Evolutionary conservation across 2,888 invertebrate species (phyloP).

Genomic region (Amphimallon solstitiale): DNA sequence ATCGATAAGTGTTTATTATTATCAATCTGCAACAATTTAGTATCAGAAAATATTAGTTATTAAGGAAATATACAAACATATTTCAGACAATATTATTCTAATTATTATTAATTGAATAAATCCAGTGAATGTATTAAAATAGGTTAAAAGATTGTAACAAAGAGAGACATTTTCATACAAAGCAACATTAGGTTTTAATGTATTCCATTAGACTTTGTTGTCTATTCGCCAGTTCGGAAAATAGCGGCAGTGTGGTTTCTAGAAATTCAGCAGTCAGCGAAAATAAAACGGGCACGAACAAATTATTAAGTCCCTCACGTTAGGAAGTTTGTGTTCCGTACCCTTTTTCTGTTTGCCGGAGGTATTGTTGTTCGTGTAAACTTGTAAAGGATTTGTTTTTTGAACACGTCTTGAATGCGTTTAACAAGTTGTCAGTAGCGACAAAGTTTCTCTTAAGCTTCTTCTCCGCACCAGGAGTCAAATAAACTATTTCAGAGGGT

Average conservation of each 20-base stretch:
- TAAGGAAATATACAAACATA: too few relatives aligned
- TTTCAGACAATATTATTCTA: too few relatives aligned
- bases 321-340: conserved; percentile 33
- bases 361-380: conserved; percentile 45
- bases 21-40: too few relatives aligned
- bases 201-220: conserved; percentile 27
- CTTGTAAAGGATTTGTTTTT: conserved; percentile 50
- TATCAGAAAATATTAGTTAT: too few relatives aligned
- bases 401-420: conserved; percentile 46
- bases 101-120: too few relatives aligned
- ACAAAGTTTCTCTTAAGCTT: conserved; percentile 44
- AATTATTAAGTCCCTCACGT: conserved; percentile 43
- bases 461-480: conserved; percentile 34
- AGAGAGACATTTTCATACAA: not conserved
- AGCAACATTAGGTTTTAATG: conserved; percentile 17
- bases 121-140: too few relatives aligned
- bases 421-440: conserved; percentile 43
- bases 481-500: conserved; percentile 29
- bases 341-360: conserved; percentile 36
- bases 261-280: conserved; percentile 31
- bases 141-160: too few relatives aligned
- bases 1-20: too few relatives aligned
- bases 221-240: conserved; percentile 30
- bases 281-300: conserved; percentile 36
- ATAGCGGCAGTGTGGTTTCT: conserved; percentile 14